Percentiles rank a stretch among this genome's conserved stretches.
Conservation (phyloP, 2,888 invertebrate species). For the Zygaena filipendulae region DNA sequence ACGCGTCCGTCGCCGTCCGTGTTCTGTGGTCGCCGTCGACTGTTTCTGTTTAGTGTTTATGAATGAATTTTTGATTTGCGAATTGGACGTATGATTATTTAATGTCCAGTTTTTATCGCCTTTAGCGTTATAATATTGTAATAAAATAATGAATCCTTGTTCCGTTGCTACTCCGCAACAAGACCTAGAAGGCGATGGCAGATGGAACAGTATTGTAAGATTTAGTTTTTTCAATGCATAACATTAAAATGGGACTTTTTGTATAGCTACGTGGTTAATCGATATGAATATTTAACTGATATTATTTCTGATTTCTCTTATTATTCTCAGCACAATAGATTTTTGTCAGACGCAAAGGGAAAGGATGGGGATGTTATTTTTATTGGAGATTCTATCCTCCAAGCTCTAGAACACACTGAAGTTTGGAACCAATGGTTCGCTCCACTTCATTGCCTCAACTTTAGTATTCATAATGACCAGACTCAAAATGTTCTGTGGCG, state of each 20-base stretch:
- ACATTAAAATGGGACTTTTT: not conserved
- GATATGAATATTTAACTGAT: too few relatives aligned
- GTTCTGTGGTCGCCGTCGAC: too few relatives aligned
- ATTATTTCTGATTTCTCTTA: too few relatives aligned
- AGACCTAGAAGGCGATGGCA: constrained; percentile 85
- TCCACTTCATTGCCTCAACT: constrained; percentile 91
- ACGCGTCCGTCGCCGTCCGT: too few relatives aligned
- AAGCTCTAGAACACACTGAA: constrained; percentile 84
- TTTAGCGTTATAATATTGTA: too few relatives aligned
- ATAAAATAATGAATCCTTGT: constrained; percentile 78
- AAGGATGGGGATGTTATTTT: constrained; percentile 94
- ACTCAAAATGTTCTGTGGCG: constrained; percentile 93
- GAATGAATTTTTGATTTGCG: too few relatives aligned
- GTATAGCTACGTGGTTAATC: too few relatives aligned
- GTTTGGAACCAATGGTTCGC: constrained; percentile 93
- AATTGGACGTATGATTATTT: too few relatives aligned
- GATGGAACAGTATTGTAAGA: constrained; percentile 82
- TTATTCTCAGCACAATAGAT: constrained; percentile 86
- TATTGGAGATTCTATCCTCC: constrained; percentile 89
- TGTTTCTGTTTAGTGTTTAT: too few relatives aligned
- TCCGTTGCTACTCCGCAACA: constrained; percentile 75
- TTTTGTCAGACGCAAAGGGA: constrained; percentile 85
- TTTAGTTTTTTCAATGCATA: constrained; percentile 13
- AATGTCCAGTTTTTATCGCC: too few relatives aligned
- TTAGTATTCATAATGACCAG: constrained; percentile 89